These are phyloP conservation scores for Colinus virginianus DNA, from an alignment of 2,113 vertebrate species.

Conservation along the genomic window DNA sequence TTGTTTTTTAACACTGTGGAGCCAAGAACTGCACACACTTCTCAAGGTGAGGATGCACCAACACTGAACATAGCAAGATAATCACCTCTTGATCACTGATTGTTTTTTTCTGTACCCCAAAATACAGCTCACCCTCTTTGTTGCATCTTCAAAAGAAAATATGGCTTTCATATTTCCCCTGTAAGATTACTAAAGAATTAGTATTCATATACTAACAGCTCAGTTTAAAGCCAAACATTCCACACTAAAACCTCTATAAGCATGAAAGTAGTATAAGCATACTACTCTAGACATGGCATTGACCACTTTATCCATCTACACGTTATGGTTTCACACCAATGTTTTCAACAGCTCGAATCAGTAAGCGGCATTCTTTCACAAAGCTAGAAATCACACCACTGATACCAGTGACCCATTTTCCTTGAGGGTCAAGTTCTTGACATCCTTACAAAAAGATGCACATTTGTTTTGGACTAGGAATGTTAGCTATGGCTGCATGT, in stretches of 20 bases:
- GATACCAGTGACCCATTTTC: neutral
- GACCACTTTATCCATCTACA: neutral
- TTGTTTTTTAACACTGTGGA: neutral
- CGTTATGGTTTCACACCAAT: neutral
- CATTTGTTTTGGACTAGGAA: neutral
- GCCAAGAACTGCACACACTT: neutral
- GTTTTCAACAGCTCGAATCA: neutral
- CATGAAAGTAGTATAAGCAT: neutral
- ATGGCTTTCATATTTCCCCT: neutral
- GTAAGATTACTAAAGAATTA: neutral
- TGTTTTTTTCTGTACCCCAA: neutral
- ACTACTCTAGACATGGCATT: neutral
- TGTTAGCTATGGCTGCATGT: neutral
- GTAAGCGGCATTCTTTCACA: neutral
- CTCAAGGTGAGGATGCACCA: neutral
- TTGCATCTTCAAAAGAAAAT: neutral
- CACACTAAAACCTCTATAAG: neutral
- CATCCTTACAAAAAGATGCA: neutral
- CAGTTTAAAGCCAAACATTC: neutral
- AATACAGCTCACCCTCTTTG: neutral
- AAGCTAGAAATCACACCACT: neutral
- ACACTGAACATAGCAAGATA: neutral
- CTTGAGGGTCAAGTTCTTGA: neutral
- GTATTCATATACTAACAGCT: neutral
- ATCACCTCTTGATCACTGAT: neutral